Conservation (phyloP, 2,113 vertebrate species). For the Athene noctua region DNA sequence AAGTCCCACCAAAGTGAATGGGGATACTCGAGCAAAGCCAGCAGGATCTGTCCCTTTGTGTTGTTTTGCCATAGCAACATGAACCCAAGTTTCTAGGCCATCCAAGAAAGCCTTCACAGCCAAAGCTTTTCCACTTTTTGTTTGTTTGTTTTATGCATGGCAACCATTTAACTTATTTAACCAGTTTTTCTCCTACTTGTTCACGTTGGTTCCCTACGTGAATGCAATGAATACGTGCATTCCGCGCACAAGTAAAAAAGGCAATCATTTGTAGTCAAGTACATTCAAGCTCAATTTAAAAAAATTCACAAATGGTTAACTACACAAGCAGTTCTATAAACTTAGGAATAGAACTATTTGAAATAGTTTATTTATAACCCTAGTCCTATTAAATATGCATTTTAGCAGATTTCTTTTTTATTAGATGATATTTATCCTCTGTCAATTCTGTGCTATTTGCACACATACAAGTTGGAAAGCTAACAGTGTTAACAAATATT, state of each 20-base stretch:
- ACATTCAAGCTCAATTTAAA: not conserved
- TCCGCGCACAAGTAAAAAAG: not conserved
- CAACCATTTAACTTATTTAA: constrained; percentile 24
- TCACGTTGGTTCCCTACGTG: fast-evolving
- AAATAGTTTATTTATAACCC: not conserved
- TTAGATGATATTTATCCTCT: not conserved
- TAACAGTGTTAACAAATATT: not conserved
- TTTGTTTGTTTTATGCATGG: constrained; percentile 46
- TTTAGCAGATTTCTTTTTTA: not conserved
- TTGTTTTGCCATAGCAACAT: constrained; percentile 38
- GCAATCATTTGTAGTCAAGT: not conserved
- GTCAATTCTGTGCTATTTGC: not conserved
- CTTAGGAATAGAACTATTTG: not conserved
- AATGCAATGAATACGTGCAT: not conserved
- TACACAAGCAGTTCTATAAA: not conserved
- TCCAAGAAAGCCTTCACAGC: not conserved
- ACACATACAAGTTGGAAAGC: not conserved
- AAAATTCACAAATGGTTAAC: not conserved
- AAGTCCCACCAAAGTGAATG: not conserved
- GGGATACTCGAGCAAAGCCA: not conserved
- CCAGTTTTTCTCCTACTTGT: not conserved
- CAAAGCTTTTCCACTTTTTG: constrained; percentile 42
- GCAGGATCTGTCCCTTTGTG: constrained; percentile 27
- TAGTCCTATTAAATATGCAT: not conserved
- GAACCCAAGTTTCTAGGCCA: constrained; percentile 40